phyloP scores from a whole-genome alignment of 1,140 invertebrate species.

The Orussus abietinus region DNA sequence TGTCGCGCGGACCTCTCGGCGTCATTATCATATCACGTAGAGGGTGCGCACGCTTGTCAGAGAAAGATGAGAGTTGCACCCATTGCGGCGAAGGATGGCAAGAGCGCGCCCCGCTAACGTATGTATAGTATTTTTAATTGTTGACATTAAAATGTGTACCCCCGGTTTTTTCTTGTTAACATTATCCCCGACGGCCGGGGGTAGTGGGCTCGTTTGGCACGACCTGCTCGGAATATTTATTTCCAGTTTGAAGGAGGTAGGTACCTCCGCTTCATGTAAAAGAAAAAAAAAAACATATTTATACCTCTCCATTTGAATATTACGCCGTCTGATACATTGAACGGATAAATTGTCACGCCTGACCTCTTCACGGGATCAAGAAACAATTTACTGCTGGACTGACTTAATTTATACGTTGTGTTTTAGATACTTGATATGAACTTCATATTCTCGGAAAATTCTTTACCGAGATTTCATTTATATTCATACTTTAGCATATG shows the following conservation, averaged over 20 bases:
- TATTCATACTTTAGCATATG: too few relatives aligned
- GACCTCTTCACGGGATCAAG: too few relatives aligned
- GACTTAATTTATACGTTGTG: too few relatives aligned
- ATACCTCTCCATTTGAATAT: too few relatives aligned
- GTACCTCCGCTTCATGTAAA: too few relatives aligned
- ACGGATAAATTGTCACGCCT: too few relatives aligned
- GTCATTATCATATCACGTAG: constrained; percentile 22
- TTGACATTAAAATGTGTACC: constrained; percentile 48
- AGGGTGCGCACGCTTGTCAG: constrained; percentile 21
- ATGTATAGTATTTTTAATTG: constrained; percentile 51
- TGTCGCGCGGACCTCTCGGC: constrained; percentile 12
- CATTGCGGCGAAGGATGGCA: constrained; percentile 7
- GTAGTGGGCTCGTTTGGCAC: constrained; percentile 25
- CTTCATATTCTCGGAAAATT: too few relatives aligned
- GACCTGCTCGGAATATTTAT: constrained; percentile 43
- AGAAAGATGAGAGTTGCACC: constrained; percentile 38
- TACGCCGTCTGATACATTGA: too few relatives aligned
- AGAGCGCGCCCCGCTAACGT: constrained; percentile 34
- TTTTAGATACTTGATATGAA: too few relatives aligned
- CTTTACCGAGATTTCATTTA: too few relatives aligned
- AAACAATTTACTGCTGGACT: too few relatives aligned
- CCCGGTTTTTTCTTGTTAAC: constrained; percentile 37
- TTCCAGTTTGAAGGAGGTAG: constrained; percentile 41
- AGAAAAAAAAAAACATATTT: too few relatives aligned
- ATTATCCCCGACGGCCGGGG: constrained; percentile 7